A percentile compares a stretch with the other conserved stretches of the same genome.
phyloP scores from a whole-genome alignment of 2,888 invertebrate genomes.

The Gordius sp. region DNA sequence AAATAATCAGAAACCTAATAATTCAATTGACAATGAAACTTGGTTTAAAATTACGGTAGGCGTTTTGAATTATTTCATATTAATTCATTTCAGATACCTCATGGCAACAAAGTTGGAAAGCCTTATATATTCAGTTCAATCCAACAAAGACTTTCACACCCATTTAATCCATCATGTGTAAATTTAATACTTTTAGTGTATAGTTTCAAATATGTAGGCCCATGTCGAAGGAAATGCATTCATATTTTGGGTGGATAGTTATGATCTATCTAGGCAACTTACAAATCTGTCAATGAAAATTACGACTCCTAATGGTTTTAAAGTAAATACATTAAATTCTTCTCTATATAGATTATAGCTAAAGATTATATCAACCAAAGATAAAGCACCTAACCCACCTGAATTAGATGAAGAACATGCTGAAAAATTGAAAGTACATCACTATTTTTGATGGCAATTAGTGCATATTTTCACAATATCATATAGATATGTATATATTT shows the following conservation, averaged over 20 bases:
- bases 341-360: not conserved
- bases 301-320: not conserved
- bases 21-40: not conserved
- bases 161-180: not conserved
- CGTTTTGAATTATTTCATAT: not conserved
- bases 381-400: constrained; percentile 12
- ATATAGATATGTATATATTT: too few relatives aligned
- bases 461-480: too few relatives aligned
- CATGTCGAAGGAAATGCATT: not conserved
- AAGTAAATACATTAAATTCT: constrained; percentile 5
- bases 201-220: not conserved
- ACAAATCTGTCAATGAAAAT: not conserved
- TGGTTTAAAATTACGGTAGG: constrained; percentile 1
- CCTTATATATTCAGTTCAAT: not conserved
- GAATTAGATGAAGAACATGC: not conserved
- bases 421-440: constrained; percentile 7
- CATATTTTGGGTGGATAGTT: not conserved
- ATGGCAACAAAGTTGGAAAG: not conserved
- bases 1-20: not conserved
- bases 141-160: not conserved
- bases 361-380: not conserved
- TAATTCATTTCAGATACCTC: not conserved
- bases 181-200: not conserved
- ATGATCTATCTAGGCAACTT: not conserved
- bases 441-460: too few relatives aligned